Percentiles rank a stretch among this genome's conserved stretches.
Evolutionary conservation across 2,797 vertebrate genomes (phyloP).

Genomic region (Semotilus atromaculatus): DNA sequence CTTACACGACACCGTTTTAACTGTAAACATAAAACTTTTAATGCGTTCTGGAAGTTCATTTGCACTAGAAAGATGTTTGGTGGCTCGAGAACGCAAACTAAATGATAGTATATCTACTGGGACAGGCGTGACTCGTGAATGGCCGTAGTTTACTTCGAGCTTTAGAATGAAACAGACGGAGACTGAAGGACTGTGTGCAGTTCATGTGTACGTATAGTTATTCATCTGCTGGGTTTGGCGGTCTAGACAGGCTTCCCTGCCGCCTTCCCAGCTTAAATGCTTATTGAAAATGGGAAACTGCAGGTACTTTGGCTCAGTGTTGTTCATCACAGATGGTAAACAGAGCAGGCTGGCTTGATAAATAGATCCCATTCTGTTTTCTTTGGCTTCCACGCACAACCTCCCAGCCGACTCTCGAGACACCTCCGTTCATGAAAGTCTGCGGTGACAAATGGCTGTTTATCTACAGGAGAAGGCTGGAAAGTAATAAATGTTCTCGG

Average conservation of each 20-base stretch:
- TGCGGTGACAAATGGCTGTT: slow-evolving; percentile 43
- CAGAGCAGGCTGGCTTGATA: slow-evolving; percentile 59
- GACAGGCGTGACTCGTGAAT: neutral
- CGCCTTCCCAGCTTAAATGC: slow-evolving; percentile 1
- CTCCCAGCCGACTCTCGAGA: slow-evolving; percentile 20
- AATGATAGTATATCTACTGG: neutral
- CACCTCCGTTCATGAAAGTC: slow-evolving; percentile 1
- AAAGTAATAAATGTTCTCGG: slow-evolving; percentile 37
- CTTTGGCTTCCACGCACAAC: slow-evolving; percentile 28
- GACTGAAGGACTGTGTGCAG: neutral
- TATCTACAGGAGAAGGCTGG: slow-evolving; percentile 40
- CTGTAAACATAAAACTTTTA: too few relatives aligned
- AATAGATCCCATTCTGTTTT: slow-evolving; percentile 59
- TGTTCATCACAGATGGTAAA: slow-evolving; percentile 68
- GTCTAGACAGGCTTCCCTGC: neutral
- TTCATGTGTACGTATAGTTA: slow-evolving; percentile 17
- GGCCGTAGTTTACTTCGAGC: neutral
- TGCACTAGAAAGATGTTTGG: too few relatives aligned
- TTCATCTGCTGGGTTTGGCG: neutral
- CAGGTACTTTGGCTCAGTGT: slow-evolving; percentile 62
- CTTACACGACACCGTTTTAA: too few relatives aligned
- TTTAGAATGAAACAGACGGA: neutral
- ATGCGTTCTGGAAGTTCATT: too few relatives aligned
- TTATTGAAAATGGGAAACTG: slow-evolving; percentile 55
- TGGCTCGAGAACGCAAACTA: too few relatives aligned